Evolutionary conservation across 2,888 invertebrate genomes (phyloP).

Genomic region (Galeruca laticollis): DNA sequence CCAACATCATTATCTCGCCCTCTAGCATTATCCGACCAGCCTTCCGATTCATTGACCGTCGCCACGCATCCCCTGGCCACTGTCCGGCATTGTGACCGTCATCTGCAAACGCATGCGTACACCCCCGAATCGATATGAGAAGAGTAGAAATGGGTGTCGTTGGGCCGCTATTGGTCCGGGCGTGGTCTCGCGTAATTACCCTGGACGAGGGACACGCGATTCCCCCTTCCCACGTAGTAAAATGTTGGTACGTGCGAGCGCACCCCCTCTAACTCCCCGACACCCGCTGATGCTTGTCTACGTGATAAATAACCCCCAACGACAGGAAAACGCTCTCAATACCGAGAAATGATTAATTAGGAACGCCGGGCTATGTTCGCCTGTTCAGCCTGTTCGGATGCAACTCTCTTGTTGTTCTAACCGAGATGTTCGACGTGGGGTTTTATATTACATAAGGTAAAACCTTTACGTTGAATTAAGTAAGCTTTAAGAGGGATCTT

Average conservation of each 20-base stretch:
- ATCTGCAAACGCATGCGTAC: conserved; percentile 52
- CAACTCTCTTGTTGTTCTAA: conserved; percentile 50
- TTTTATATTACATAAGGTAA: conserved; percentile 36
- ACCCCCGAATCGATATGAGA: conserved; percentile 57
- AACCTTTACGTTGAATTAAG: conserved; percentile 5
- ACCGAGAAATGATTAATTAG: conserved; percentile 67
- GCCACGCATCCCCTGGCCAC: conserved; percentile 61
- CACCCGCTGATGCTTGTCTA: conserved; percentile 44
- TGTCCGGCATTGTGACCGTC: conserved; percentile 63
- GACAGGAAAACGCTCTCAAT: conserved; percentile 68
- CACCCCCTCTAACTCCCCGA: conserved; percentile 59
- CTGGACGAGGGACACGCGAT: conserved; percentile 64
- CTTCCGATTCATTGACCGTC: conserved; percentile 39
- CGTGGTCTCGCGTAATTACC: conserved; percentile 67
- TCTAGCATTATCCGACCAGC: neutral
- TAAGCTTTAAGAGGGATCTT: neutral
- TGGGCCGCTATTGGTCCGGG: conserved; percentile 64
- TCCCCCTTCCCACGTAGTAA: conserved; percentile 56
- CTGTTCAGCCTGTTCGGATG: conserved; percentile 55
- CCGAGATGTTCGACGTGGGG: conserved; percentile 40
- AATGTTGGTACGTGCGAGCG: conserved; percentile 47
- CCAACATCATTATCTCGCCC: neutral
- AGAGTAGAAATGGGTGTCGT: conserved; percentile 55
- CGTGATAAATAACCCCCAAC: conserved; percentile 66
- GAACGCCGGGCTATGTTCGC: conserved; percentile 44